Base-by-base conservation (phyloP, 2,888 invertebrate genomes). In the Cotesia congregata region DNA sequence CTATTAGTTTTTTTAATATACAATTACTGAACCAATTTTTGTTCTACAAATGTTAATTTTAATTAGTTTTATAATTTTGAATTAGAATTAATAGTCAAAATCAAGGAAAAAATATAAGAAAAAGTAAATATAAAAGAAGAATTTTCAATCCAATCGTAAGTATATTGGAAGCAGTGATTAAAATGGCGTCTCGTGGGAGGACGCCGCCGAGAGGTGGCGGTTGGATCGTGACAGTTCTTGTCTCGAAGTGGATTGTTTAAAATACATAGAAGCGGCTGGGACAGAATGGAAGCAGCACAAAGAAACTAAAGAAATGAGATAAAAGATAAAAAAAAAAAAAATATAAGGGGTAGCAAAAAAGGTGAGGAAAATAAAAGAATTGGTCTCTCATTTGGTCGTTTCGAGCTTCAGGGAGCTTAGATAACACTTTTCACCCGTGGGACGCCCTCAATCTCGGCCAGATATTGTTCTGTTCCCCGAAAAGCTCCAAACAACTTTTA, bases 381-480 rank as follows among this genome's bases (percentile, higher is more conserved):
- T 80, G 80, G 77, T 81, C 83, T 82, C 50, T 50, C 50, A 12
- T 50, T 50, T 50, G 50, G 50, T 50, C 82, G 84, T 85, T 86
- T 84, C 80, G 82, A 82, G 84, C 83, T 83, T 85, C 82, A 84
- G 82, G 82, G 82, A 85, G 83, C 85, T 83, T 82, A 85, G 87
- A 86, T 87, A 87, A 87, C 86, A 85, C 86, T 85, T 84, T 85
- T 84, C 83, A 86, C 87, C 82, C 86, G 82, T 82, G 87, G 86
- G 85, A 85, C 84, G 86, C 86, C 86, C 85, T 84, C 85, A 86
- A 87, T 87, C 87, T 87, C 84, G 85, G 85, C 85, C 84, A 86
- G 87, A 87, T 87, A 87, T 87, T 87, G 87, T 87, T 86, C 87
- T 82, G 85, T 83, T 85, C 83, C 50, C 50, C 50, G 50, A 82